Evolutionary conservation across 2,797 vertebrate genomes (phyloP), one percentile per base, ranked within the genome.

Genomic region (Poecilia wingei): DNA sequence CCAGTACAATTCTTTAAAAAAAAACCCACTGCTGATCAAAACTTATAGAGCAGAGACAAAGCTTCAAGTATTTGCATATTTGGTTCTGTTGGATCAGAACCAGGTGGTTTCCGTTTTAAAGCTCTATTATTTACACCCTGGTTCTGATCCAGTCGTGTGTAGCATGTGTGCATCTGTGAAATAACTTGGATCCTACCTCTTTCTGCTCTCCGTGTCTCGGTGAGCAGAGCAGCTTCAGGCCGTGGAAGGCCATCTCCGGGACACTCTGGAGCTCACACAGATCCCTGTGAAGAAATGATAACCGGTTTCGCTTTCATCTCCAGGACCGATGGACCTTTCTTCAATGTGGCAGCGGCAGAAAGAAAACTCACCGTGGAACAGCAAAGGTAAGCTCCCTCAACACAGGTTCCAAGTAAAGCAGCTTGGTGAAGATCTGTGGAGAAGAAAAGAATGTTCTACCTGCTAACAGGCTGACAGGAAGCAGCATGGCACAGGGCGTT

Each of bases 201-300:
- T 95, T 94, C 91, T 94, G 95, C 81, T 96, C 89, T 72, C 97
- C 96, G 0, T 98, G 97, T 80, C 93, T 92, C 20, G 97, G 90
- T 2, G 93, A 96, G 82, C 97, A 98, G 59, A 99, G 94, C 49
- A 97, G 88, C 64, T 94, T 89, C 39, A 99, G 87, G 10, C 97
- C 98, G 0, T 91, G 88, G 86, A 97, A 98, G 57, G 97, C 97
- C 94, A 99, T 93, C 78, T 97, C 96, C 0, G 98, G 96, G 76
- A 99, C 1, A 1, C 90, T 96, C 75, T 89, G 95, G 84, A 96
- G 90, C 86, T 93, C 55, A 0, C 82, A 79, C 3, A 96, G 8
- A 7, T 94, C 91, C 89, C 98, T 97, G 90, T 31, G 22, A 16
- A 86, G 20, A 87, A 76, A 81, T 1, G 55, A 80, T 4, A 77